A percentile compares a stretch with the other conserved stretches of the same genome.
Conservation (phyloP, 2,797 vertebrate genomes). For the Molothrus aeneus region DNA sequence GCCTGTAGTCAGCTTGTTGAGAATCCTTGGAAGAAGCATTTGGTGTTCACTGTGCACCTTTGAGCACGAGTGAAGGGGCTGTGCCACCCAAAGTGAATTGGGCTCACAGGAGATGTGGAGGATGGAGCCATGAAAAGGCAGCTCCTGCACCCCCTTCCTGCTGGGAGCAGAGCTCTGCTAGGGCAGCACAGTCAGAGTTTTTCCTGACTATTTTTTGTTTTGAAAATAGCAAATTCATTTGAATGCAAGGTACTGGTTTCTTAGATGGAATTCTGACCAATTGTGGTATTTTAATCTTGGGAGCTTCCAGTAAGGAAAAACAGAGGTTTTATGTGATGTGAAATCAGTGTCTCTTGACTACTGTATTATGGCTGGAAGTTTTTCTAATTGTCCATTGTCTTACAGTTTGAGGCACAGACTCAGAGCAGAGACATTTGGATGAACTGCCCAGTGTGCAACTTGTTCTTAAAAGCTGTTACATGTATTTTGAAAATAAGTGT, state of each 20-base stretch:
- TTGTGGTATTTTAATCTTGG: background rate
- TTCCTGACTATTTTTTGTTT: background rate
- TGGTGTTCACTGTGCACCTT: accelerated
- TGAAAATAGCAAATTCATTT: background rate
- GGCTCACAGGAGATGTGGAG: background rate
- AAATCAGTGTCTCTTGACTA: background rate
- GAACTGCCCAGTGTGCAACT: background rate
- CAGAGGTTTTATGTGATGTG: background rate
- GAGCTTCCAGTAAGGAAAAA: background rate
- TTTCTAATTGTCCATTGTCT: background rate
- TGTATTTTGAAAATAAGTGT: background rate
- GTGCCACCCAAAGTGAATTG: background rate
- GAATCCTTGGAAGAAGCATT: background rate
- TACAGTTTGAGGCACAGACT: background rate
- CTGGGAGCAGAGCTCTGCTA: background rate
- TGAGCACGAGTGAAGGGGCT: accelerated
- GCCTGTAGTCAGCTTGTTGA: background rate
- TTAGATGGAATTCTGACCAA: background rate
- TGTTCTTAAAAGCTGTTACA: background rate
- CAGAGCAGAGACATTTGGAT: background rate
- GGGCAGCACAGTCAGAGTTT: background rate
- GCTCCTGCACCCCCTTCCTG: background rate
- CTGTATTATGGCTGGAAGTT: background rate
- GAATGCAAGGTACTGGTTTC: background rate
- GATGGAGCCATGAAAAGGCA: background rate